Evolutionary conservation across 2,888 invertebrate genomes (phyloP), one percentile per base, ranked within the genome.

Genomic region (Salticus scenicus): DNA sequence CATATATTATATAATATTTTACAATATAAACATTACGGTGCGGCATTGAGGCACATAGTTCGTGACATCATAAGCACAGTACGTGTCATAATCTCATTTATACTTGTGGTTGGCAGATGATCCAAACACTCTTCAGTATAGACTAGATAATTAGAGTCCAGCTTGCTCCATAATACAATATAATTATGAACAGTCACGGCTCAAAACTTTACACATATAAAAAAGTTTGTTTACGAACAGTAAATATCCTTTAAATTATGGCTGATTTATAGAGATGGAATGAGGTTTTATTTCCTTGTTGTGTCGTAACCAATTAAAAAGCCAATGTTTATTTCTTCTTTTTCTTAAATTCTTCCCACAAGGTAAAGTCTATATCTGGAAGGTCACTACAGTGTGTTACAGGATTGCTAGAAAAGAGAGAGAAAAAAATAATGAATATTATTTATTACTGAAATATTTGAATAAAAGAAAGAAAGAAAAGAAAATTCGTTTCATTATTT

Each of bases 301-400:
- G 12, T 57, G 24, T 57, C 57, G n/a, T n/a, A n/a, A n/a, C n/a
- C n/a, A n/a, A n/a, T n/a, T n/a, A n/a, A n/a, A n/a, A n/a, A 4
- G 57, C 20, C 1, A 24, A 27, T 64, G 31, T 30, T 57, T 64
- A 79, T 64, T 85, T 85, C 30, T 85, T 85, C 66, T 85, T 85
- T 42, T 85, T 78, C 0, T 77, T 47, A 14, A 41, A 63, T 31
- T 97, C 97, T 33, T 95, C 93, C 97, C 97, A 97, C 63, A 95
- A 94, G 0, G 94, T 94, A 72, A 97, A 92, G 89, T 97, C 96
- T 82, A 97, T 93, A 87, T 94, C 93, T 0, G 97, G 96, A 90
- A 97, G 92, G 0, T 96, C 95, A 17, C 94, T 93, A 90, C 97
- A 97, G 0, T 96, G 94, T n/a, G 97, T 95, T 41, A 96, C 93